phyloP scores from a whole-genome alignment of 2,113 vertebrate genomes.

The Dromaius novaehollandiae region DNA sequence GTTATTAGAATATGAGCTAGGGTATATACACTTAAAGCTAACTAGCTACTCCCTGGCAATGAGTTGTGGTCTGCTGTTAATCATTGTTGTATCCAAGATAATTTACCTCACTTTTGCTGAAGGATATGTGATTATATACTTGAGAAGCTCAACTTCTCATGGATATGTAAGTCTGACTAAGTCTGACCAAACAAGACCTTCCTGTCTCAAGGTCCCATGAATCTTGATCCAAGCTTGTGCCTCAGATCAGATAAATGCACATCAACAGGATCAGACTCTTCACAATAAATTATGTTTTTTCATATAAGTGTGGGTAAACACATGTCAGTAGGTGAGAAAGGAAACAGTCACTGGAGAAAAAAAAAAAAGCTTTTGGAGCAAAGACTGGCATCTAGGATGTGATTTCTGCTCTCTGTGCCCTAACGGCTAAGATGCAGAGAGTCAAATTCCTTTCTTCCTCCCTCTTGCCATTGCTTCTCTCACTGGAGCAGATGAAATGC shows the following conservation, averaged over 20 bases:
- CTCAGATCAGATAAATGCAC: neutral
- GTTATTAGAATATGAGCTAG: neutral
- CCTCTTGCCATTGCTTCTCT: neutral
- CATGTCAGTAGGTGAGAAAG: neutral
- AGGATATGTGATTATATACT: neutral
- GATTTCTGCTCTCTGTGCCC: neutral
- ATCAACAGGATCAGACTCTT: neutral
- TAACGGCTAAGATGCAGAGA: neutral
- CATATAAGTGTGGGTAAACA: neutral
- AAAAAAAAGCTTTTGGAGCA: neutral
- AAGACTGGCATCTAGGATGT: neutral
- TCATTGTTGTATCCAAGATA: neutral
- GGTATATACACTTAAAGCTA: neutral
- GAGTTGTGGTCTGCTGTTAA: neutral
- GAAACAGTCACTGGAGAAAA: rapidly evolving
- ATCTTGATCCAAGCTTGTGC: neutral
- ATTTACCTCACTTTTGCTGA: neutral
- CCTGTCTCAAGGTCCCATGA: neutral
- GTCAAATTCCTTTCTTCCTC: neutral
- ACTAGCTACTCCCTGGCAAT: neutral
- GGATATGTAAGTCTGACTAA: neutral
- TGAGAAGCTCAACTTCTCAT: neutral
- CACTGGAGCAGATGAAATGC: neutral
- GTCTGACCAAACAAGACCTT: neutral
- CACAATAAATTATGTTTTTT: neutral